These are phyloP conservation scores for Bambusicola thoracicus DNA, from an alignment of 2,113 vertebrate genomes.

Conservation along the genomic window DNA sequence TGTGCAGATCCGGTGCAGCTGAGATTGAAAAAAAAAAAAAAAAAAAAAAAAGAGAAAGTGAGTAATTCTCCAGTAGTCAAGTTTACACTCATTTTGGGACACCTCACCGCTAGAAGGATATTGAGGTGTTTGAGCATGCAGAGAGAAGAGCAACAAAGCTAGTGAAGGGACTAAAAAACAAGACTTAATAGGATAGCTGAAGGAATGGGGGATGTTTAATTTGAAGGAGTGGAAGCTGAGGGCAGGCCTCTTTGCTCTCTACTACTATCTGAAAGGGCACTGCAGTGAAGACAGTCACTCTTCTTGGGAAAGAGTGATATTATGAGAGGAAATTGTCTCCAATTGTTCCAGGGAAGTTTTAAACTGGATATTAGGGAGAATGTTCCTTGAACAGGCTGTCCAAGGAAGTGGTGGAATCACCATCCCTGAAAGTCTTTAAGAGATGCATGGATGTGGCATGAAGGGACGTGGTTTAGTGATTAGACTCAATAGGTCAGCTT, in stretches of 20 bases:
- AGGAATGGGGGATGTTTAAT: background rate
- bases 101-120: background rate
- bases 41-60: background rate
- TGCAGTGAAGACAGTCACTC: background rate
- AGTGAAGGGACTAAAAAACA: background rate
- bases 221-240: background rate
- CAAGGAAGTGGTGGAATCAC: background rate
- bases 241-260: background rate
- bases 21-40: background rate
- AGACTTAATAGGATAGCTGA: background rate
- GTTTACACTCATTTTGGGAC: background rate
- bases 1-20: background rate
- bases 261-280: background rate
- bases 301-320: background rate
- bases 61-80: background rate
- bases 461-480: background rate
- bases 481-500: background rate
- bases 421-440: background rate
- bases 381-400: background rate
- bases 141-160: background rate
- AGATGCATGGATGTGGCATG: background rate
- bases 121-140: background rate
- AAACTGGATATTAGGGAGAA: background rate
- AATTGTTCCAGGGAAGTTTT: background rate
- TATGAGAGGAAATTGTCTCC: background rate